A percentile compares a stretch with the other conserved stretches of the same genome.
Conservation (phyloP, 2,888 invertebrate species). For the Pandemis cinnamomeana region DNA sequence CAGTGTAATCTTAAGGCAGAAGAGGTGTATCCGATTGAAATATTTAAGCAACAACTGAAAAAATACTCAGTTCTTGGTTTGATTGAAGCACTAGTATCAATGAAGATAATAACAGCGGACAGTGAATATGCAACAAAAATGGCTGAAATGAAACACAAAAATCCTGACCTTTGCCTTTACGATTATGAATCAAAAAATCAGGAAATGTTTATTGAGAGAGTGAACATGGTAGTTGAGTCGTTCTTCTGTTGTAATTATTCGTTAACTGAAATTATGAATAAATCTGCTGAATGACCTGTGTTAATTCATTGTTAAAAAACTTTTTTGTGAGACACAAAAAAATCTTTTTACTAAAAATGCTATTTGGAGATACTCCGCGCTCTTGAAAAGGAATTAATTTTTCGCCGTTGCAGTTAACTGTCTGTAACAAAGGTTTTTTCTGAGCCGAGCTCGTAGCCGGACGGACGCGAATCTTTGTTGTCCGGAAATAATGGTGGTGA, state of each 20-base stretch:
- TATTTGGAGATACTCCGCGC: constrained; percentile 44
- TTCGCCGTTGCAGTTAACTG: constrained; percentile 69
- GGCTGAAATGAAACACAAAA: constrained; percentile 66
- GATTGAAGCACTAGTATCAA: constrained; percentile 71
- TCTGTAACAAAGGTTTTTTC: constrained; percentile 70
- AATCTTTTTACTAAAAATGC: constrained; percentile 38
- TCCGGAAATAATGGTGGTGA: constrained; percentile 62
- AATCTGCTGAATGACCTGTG: constrained; percentile 42
- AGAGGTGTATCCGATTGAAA: constrained; percentile 59
- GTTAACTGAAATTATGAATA: constrained; percentile 54
- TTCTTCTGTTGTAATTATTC: constrained; percentile 67
- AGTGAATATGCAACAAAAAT: constrained; percentile 67
- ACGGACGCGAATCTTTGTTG: constrained; percentile 59
- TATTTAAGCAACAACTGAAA: constrained; percentile 63
- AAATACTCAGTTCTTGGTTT: constrained; percentile 69
- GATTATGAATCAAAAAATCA: constrained; percentile 54
- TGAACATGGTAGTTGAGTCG: constrained; percentile 67
- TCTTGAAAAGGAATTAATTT: constrained; percentile 63
- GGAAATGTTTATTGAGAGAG: constrained; percentile 61
- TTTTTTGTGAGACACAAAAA: neutral
- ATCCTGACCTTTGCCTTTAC: constrained; percentile 51
- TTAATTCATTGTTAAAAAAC: neutral
- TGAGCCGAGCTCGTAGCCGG: constrained; percentile 51
- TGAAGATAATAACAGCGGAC: constrained; percentile 73
- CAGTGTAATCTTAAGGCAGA: constrained; percentile 63